These are phyloP conservation scores for Parelbella ahira DNA, from an alignment of 2,888 invertebrate species.

Conservation along the genomic window DNA sequence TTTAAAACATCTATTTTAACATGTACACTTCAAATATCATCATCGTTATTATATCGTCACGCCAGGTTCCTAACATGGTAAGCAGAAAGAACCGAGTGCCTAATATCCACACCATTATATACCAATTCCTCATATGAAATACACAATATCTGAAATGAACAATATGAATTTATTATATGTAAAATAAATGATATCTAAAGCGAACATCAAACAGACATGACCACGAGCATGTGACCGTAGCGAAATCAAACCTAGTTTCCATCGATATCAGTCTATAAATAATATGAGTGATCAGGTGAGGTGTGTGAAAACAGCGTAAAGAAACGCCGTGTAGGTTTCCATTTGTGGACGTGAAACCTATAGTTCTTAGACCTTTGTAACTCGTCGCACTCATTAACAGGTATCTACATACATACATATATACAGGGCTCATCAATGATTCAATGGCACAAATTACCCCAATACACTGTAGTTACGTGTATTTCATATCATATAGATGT, in stretches of 20 bases:
- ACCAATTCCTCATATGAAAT: no score
- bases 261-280: slow-evolving; percentile 20
- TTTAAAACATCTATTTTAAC: no score
- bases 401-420: slow-evolving; percentile 7
- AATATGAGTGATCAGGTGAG: slow-evolving; percentile 13
- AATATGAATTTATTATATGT: no score
- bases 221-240: slow-evolving; percentile 3
- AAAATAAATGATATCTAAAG: no score
- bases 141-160: no score
- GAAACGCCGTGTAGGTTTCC: slow-evolving; percentile 21
- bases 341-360: slow-evolving; percentile 12
- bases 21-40: no score
- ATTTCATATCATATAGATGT: no score
- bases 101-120: no score
- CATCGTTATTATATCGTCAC: no score
- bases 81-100: no score
- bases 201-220: no score
- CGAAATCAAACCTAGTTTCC: slow-evolving; percentile 13
- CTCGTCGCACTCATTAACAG: slow-evolving; percentile 6
- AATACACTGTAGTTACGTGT: background rate
- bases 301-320: slow-evolving; percentile 16
- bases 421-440: slow-evolving; percentile 3
- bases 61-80: no score
- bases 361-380: slow-evolving; percentile 8
- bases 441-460: slow-evolving; percentile 1